A percentile compares a stretch with the other conserved stretches of the same genome.
These are phyloP conservation scores for Myodes glareolus DNA, from an alignment of 2,113 vertebrate genomes.

Conservation along the genomic window DNA sequence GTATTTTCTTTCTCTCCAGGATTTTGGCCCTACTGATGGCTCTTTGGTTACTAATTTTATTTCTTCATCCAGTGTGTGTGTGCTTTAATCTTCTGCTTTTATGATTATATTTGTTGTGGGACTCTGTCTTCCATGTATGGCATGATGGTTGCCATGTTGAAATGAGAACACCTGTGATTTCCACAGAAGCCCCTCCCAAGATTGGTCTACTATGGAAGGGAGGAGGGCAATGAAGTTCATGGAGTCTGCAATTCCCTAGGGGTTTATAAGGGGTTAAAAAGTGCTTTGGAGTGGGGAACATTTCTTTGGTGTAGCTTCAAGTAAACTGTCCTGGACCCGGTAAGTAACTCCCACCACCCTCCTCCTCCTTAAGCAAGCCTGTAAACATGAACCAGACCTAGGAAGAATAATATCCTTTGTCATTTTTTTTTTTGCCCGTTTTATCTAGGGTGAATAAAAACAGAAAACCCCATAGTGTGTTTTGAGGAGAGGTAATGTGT, in stretches of 20 bases:
- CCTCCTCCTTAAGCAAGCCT: not conserved
- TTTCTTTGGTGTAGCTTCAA: not conserved
- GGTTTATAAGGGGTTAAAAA: not conserved
- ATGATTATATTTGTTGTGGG: not conserved
- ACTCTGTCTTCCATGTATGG: not conserved
- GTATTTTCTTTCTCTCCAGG: not conserved
- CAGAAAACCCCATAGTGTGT: not conserved
- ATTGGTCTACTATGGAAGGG: not conserved
- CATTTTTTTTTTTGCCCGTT: not conserved
- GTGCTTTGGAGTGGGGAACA: not conserved
- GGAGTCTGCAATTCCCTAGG: not conserved
- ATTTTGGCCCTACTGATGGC: not conserved
- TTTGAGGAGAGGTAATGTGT: not conserved
- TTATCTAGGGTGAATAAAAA: not conserved
- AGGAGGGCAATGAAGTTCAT: not conserved
- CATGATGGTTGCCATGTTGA: not conserved
- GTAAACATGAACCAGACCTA: not conserved
- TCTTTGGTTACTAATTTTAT: conserved; percentile 31
- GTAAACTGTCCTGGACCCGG: not conserved
- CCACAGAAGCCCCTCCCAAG: not conserved
- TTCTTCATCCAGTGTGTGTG: not conserved
- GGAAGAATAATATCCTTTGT: not conserved
- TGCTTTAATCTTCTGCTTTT: not conserved
- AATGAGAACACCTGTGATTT: not conserved
- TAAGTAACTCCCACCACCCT: too few relatives aligned